Evolutionary conservation across 1,140 invertebrate species (phyloP).

Genomic region (Papilio polyxenes): DNA sequence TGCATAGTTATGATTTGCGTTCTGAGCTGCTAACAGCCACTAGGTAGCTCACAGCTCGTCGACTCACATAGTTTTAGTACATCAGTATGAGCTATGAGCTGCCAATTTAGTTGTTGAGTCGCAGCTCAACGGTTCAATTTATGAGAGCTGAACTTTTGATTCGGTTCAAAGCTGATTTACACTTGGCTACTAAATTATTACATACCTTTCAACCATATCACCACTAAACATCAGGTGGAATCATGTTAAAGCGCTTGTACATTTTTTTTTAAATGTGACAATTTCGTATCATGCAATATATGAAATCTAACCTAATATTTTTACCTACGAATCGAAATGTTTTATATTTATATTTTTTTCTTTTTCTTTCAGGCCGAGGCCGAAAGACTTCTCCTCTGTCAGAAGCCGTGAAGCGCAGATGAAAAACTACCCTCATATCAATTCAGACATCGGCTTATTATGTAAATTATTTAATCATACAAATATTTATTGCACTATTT

Average conservation of each 20-base stretch:
- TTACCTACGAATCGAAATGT: not conserved
- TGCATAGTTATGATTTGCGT: too few species aligned
- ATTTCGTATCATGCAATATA: not conserved
- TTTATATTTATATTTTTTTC: constrained; percentile 9
- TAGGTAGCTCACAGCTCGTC: too few species aligned
- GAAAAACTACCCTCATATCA: not conserved
- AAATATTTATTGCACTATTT: not conserved
- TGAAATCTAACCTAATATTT: not conserved
- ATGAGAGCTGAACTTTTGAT: too few species aligned
- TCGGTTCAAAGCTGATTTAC: too few species aligned
- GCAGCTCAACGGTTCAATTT: too few species aligned
- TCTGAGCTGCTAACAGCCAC: too few species aligned
- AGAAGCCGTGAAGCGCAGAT: constrained; percentile 56
- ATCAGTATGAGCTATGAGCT: too few species aligned
- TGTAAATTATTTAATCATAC: not conserved
- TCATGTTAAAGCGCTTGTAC: too few species aligned
- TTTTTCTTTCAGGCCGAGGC: constrained; percentile 66
- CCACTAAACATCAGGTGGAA: not conserved
- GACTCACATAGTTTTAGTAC: too few species aligned
- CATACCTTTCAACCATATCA: not conserved
- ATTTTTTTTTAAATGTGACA: too few species aligned
- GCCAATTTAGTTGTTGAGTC: too few species aligned
- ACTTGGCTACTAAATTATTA: too few species aligned
- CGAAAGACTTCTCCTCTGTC: constrained; percentile 64
- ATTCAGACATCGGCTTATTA: not conserved